phyloP scores from a whole-genome alignment of 1,140 invertebrate species.

The Venturia canescens region DNA sequence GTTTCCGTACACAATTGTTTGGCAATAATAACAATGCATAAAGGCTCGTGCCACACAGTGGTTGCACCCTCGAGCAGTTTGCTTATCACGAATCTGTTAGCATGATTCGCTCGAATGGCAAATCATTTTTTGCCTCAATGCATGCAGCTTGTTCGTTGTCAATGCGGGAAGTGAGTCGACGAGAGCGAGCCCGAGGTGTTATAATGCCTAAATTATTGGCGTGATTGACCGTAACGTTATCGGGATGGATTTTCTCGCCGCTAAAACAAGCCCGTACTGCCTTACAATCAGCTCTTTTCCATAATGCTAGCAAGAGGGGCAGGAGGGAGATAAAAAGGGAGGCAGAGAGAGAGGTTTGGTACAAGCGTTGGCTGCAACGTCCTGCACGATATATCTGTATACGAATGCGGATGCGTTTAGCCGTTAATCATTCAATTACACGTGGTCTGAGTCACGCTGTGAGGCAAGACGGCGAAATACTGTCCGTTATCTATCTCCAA shows the following conservation, averaged over 20 bases:
- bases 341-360: no score
- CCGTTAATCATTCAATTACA: slow-evolving; percentile 41
- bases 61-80: no score
- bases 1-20: no score
- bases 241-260: slow-evolving; percentile 7
- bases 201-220: not conserved
- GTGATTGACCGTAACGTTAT: slow-evolving; percentile 15
- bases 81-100: no score
- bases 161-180: not conserved
- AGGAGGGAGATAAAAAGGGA: no score
- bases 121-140: no score
- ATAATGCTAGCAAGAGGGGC: not conserved
- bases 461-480: not conserved
- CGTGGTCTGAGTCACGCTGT: slow-evolving; percentile 24
- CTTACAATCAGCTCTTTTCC: slow-evolving; percentile 9
- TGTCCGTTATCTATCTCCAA: slow-evolving; percentile 18
- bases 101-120: no score
- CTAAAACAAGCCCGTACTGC: slow-evolving; percentile 10
- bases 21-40: no score
- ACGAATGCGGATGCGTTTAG: slow-evolving; percentile 25
- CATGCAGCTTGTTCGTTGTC: not conserved
- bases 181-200: not conserved
- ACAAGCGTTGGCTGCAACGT: not conserved
- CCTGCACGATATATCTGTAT: slow-evolving; percentile 1
- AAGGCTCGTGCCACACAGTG: no score